These are phyloP conservation scores for Berghia stephanieae DNA, from an alignment of 1,140 invertebrate genomes.

Conservation along the genomic window DNA sequence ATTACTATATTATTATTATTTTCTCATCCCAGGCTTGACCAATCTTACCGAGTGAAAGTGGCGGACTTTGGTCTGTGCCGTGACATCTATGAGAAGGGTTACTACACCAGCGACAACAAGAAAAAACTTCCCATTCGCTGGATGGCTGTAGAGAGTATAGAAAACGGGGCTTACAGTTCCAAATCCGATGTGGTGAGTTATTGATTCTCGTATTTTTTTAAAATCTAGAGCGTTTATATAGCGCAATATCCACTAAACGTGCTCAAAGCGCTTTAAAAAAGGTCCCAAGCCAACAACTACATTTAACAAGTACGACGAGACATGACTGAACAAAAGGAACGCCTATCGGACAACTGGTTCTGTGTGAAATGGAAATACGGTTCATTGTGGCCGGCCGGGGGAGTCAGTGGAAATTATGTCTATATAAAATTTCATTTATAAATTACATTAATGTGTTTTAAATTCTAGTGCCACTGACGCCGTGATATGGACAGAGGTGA, in stretches of 20 bases:
- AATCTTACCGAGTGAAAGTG: conserved; percentile 65
- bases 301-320: too few species aligned
- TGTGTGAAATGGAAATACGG: too few species aligned
- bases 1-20: too few species aligned
- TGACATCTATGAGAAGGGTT: conserved; percentile 68
- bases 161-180: conserved; percentile 60
- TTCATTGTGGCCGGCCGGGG: background rate
- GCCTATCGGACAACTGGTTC: too few species aligned
- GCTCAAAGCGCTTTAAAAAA: too few species aligned
- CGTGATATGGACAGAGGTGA: too few species aligned
- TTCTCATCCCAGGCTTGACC: conserved; percentile 61
- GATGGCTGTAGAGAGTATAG: conserved; percentile 67
- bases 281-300: too few species aligned
- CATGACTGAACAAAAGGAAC: too few species aligned
- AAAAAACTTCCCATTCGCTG: conserved; percentile 67
- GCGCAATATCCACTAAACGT: too few species aligned
- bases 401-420: background rate
- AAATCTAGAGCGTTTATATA: too few species aligned
- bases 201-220: background rate
- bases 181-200: conserved; percentile 66
- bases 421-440: background rate
- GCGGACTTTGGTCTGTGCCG: conserved; percentile 71
- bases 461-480: too few species aligned
- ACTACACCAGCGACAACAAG: conserved; percentile 67
- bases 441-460: too few species aligned